Evolutionary conservation across 1,140 invertebrate genomes (phyloP).

Genomic region (Rhyzopertha dominica): DNA sequence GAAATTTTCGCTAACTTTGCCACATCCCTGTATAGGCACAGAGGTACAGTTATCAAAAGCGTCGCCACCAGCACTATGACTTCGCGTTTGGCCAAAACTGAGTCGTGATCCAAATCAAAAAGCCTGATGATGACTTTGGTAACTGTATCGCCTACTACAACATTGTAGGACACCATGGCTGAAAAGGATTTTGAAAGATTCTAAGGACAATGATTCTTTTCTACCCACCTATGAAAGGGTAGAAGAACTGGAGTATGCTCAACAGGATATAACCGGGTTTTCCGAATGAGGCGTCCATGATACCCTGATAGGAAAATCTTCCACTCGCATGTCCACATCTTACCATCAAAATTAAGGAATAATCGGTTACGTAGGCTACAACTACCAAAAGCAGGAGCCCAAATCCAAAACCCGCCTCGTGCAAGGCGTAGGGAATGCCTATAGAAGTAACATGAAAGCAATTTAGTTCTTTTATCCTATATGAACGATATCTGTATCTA

Average conservation of each 20-base stretch:
- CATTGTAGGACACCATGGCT: constrained; percentile 90
- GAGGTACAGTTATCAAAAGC: constrained; percentile 69
- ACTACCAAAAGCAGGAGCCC: constrained; percentile 69
- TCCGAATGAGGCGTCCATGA: constrained; percentile 80
- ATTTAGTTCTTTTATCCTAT: constrained; percentile 5
- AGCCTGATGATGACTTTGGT: constrained; percentile 75
- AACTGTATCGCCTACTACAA: constrained; percentile 84
- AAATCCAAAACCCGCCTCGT: constrained; percentile 74
- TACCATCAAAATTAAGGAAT: constrained; percentile 78
- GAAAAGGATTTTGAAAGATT: constrained; percentile 47
- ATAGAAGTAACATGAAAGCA: constrained; percentile 17
- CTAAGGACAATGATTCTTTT: background rate
- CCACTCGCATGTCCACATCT: constrained; percentile 74
- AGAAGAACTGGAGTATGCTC: constrained; percentile 75
- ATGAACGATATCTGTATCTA: no score
- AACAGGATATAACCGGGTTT: constrained; percentile 73
- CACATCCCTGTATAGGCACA: constrained; percentile 79
- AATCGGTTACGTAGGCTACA: constrained; percentile 77
- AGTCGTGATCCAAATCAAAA: constrained; percentile 52
- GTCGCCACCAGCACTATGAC: constrained; percentile 75
- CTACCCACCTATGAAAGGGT: constrained; percentile 77
- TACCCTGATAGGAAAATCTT: constrained; percentile 77
- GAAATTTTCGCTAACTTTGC: constrained; percentile 73
- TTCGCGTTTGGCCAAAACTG: constrained; percentile 63
- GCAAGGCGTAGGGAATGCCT: constrained; percentile 79